phyloP scores from a whole-genome alignment of 2,113 vertebrate genomes.

The Circaetus cinerascens region DNA sequence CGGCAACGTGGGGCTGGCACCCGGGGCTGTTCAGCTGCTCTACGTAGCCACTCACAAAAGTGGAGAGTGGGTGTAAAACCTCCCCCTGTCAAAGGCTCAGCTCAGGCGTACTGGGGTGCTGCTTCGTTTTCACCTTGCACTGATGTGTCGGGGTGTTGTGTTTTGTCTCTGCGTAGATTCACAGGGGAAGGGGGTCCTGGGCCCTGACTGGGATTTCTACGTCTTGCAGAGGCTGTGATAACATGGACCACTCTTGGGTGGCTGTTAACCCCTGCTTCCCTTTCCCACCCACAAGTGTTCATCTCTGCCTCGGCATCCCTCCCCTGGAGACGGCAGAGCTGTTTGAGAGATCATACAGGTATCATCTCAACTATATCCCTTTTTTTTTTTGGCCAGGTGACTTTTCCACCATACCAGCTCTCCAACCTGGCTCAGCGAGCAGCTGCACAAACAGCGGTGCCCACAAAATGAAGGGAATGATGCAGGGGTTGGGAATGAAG shows the following conservation, averaged over 20 bases:
- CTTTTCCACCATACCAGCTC: not conserved
- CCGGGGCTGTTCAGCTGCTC: rapidly evolving
- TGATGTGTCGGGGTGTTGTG: rapidly evolving
- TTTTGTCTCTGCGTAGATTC: not conserved
- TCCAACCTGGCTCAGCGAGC: not conserved
- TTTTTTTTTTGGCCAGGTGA: not conserved
- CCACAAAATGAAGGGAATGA: not conserved
- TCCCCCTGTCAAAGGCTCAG: not conserved
- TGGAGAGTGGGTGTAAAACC: not conserved
- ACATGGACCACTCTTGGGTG: not conserved
- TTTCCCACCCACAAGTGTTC: not conserved
- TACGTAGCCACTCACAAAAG: not conserved
- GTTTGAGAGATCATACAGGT: not conserved
- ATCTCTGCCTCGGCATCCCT: not conserved
- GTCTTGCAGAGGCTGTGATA: not conserved
- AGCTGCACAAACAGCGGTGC: not conserved
- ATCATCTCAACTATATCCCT: not conserved
- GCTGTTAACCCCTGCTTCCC: not conserved
- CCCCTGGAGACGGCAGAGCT: not conserved
- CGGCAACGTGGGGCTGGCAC: rapidly evolving
- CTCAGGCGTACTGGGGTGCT: not conserved
- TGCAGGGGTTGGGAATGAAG: not conserved
- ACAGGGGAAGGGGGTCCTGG: rapidly evolving
- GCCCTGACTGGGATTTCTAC: not conserved
- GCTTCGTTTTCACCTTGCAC: not conserved